phyloP scores from a whole-genome alignment of 1,140 invertebrate genomes.

The Triops cancriformis region DNA sequence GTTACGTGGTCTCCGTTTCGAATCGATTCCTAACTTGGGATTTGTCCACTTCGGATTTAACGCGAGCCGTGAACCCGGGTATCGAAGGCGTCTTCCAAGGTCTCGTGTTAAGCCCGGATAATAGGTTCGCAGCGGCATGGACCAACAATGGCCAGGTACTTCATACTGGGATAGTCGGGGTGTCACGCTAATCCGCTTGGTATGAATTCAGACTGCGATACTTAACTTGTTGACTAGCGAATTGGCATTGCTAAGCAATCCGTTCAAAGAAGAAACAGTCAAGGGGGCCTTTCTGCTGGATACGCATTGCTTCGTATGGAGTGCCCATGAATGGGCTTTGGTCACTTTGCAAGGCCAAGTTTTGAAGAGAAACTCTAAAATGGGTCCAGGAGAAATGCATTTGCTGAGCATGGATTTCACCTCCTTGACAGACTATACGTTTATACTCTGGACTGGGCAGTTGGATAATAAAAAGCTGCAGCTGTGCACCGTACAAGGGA shows the following conservation, averaged over 20 bases:
- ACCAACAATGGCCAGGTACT: constrained; percentile 89
- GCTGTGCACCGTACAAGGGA: constrained; percentile 51
- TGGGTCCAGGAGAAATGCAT: constrained; percentile 29
- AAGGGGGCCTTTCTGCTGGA: constrained; percentile 66
- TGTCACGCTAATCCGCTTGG: neutral
- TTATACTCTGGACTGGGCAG: constrained; percentile 68
- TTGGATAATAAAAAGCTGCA: constrained; percentile 63
- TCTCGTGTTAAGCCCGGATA: constrained; percentile 85
- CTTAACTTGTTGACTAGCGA: constrained; percentile 86
- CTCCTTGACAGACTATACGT: constrained; percentile 57
- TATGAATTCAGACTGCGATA: constrained; percentile 57
- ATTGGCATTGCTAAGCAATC: constrained; percentile 73
- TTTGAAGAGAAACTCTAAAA: constrained; percentile 1
- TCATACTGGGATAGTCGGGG: constrained; percentile 13
- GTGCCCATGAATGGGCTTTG: constrained; percentile 45
- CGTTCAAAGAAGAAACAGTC: constrained; percentile 57
- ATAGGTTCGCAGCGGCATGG: constrained; percentile 89
- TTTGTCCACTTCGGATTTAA: constrained; percentile 83
- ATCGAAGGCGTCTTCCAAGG: constrained; percentile 46
- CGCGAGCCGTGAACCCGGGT: constrained; percentile 75
- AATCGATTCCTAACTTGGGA: constrained; percentile 98
- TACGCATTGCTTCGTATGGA: constrained; percentile 49
- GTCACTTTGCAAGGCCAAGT: constrained; percentile 24
- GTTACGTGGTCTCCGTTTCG: constrained; percentile 91
- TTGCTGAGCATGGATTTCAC: constrained; percentile 59